Evolutionary conservation across 2,797 vertebrate genomes (phyloP), one percentile per base, ranked within the genome.

Genomic region (Lagocephalus sceleratus): DNA sequence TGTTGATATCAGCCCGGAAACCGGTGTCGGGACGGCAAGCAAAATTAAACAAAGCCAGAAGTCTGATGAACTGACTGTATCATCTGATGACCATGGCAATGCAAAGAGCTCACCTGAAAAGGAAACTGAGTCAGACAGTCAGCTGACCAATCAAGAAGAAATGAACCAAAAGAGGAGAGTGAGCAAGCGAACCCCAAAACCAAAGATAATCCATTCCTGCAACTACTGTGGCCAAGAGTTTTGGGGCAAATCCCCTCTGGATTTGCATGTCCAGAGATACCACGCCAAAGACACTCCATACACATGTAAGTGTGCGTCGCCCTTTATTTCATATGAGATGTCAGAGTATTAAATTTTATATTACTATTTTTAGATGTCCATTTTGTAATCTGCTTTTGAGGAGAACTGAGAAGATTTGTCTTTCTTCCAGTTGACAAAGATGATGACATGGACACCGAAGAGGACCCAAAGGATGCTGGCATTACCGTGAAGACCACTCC

Each of bases 191-290:
- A 85, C 66, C 22, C 82, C 76, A 20, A 85, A 90, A 54, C 63
- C 67, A 21, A 90, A 92, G 60, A 52, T 78, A 17, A 76, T 79
- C 49, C 78, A 90, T 76, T 75, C 87, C 32, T 93, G 90, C 56
- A 57, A 68, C 60, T 88, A 88, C 40, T 92, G 93, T 84, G 91
- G 87, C 32, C 86, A 87, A 39, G 77, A 81, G 71, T 91, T 92
- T 54, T 74, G 83, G 29, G 85, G 90, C 61, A 83, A 64, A 66
- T 70, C 78, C 43, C 90, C 82, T 57, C 75, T 93, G 50, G 90
- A 92, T 66, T 75, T 73, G 17, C 92, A 92, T 11, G 14, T 85
- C 64, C 81, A 87, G 74, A 87, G 82, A 63, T 77, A 84, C 68
- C 93, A 92, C 51, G 63, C 75, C 48, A 87, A 91, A 79, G 89